Evolutionary conservation across 1,140 invertebrate species (phyloP).

Genomic region (Belonocnema kinseyi): DNA sequence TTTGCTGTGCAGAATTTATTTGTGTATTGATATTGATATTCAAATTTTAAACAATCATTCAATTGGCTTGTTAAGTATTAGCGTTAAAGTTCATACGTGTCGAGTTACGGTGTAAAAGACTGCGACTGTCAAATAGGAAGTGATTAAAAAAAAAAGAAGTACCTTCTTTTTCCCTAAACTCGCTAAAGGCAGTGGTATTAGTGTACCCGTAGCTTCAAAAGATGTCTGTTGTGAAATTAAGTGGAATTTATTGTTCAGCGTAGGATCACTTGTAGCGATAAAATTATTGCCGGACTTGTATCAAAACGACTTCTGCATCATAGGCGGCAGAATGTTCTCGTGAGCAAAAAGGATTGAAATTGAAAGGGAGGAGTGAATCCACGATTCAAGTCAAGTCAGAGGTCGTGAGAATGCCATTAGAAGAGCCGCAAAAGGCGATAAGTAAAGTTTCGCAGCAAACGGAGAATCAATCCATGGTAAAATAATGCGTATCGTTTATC

Average conservation of each 20-base stretch:
- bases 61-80: too few relatives aligned
- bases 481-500: slow-evolving; percentile 1
- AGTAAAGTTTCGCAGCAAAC: background rate
- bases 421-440: background rate
- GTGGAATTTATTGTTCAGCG: background rate
- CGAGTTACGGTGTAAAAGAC: too few relatives aligned
- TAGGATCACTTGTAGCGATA: background rate
- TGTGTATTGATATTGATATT: too few relatives aligned
- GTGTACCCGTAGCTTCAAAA: background rate
- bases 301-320: background rate
- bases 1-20: too few relatives aligned
- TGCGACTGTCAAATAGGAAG: too few relatives aligned
- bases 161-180: too few relatives aligned
- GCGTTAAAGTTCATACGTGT: too few relatives aligned
- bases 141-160: too few relatives aligned
- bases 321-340: background rate
- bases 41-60: too few relatives aligned
- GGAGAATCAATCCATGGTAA: background rate
- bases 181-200: too few relatives aligned
- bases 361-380: background rate
- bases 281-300: background rate
- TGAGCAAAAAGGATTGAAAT: background rate
- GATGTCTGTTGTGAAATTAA: slow-evolving; percentile 2
- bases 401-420: slow-evolving; percentile 14
- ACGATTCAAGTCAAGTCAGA: background rate